Base-by-base conservation (phyloP, 2,797 vertebrate genomes). In the Hydrophis major region DNA sequence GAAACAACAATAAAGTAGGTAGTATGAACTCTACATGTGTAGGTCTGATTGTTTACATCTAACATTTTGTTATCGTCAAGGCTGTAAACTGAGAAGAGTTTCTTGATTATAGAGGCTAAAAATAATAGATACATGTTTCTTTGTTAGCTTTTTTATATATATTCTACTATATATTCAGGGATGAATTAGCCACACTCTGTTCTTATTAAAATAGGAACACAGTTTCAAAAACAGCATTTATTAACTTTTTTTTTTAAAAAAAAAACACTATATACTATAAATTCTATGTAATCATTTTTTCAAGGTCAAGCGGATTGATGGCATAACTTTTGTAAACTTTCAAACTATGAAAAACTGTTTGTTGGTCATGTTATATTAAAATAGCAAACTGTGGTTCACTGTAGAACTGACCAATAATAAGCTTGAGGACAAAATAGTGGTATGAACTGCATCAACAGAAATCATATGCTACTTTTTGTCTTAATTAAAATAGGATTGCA, bases 401-500 rank as follows among this genome's bases (percentile, higher is more conserved):
- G 7, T 16, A 56, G n/a, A 87, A 87, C 4, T 37, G 20, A 86
- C 27, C 37, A 37, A 42, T 37, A 89, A 92, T 53, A 78, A 86
- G 27, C 37, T 18, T 32, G 42, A 86, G 56, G 56, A 22, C 61
- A 55, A 86, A 92, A 86, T 60, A 55, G 20, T 90, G 12, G 53
- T 63, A 87, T 20, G 69, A 61, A 87, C 86, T 56, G 87, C 20
- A 93, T 55, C 28, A 87, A 50, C 69, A 90, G 37, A 88, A 88
- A 42, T 60, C 69, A 66, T 89, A 89, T 6, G 63, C 55, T 74
- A 20, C 59, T 90, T 90, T 90, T 63, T 90, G 89, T 83, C 92
- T 60, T 86, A 90, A 50, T 88, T 88, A 59, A 59, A 90, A 90
- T 56, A 90, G 42, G 83, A 78, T 78, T 90, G 92, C 59, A 88